These are phyloP conservation scores for Ephestia elutella DNA, from an alignment of 1,140 invertebrate species.

Conservation along the genomic window DNA sequence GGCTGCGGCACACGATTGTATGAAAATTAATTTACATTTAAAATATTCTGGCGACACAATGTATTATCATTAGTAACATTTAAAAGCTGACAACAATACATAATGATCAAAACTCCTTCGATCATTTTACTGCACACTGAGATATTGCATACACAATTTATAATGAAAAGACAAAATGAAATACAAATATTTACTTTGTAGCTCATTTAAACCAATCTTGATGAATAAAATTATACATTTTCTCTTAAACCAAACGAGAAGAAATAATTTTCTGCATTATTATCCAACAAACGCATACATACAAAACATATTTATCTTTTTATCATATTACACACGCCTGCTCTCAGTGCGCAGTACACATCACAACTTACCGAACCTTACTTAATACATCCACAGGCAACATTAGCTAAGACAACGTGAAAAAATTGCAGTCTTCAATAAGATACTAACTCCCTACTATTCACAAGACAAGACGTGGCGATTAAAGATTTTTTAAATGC, in stretches of 20 bases:
- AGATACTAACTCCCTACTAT: constrained; percentile 47
- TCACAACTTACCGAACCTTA: constrained; percentile 29
- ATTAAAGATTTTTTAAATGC: constrained; percentile 18
- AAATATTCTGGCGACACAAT: not conserved
- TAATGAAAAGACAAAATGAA: not conserved
- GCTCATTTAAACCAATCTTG: not conserved
- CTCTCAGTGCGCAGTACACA: constrained; percentile 22
- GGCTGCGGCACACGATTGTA: not conserved
- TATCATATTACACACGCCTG: not conserved
- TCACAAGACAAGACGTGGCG: constrained; percentile 58
- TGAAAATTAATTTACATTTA: not conserved
- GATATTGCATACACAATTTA: not conserved
- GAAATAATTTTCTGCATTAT: no score
- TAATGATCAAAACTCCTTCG: constrained; percentile 4
- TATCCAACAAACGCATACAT: no score
- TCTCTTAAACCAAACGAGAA: no score
- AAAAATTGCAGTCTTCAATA: constrained; percentile 68
- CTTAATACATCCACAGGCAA: constrained; percentile 41
- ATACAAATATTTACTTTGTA: not conserved
- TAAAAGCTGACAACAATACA: not conserved
- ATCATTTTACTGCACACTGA: constrained; percentile 24
- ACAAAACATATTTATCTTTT: not conserved
- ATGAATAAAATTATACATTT: not conserved
- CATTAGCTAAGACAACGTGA: constrained; percentile 47
- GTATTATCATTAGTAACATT: not conserved